Evolutionary conservation across 2,888 invertebrate species (phyloP).

Genomic region (Agrypnus murinus): DNA sequence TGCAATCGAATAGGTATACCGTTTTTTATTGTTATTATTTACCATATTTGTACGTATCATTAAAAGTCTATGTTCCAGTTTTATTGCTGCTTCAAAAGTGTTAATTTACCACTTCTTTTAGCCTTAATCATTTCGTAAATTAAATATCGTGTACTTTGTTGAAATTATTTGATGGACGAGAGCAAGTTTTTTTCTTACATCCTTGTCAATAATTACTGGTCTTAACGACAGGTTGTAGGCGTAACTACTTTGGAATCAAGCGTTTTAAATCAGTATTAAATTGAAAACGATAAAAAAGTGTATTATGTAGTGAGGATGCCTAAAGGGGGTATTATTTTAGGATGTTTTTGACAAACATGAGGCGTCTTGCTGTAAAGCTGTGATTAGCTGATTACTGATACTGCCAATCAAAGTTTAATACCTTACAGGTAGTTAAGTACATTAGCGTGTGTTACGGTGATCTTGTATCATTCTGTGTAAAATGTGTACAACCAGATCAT

Average conservation of each 20-base stretch:
- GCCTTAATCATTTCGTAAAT: constrained; percentile 32
- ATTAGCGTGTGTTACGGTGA: too few species aligned
- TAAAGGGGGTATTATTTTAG: too few species aligned
- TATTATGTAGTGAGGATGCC: too few species aligned
- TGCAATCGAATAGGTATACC: constrained; percentile 30
- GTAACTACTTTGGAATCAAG: constrained; percentile 18
- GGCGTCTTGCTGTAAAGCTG: too few species aligned
- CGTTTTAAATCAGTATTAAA: constrained; percentile 19
- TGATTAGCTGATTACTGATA: too few species aligned
- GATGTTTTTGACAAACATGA: too few species aligned
- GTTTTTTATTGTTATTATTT: constrained; percentile 39
- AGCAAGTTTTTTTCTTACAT: constrained; percentile 20
- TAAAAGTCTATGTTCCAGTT: constrained; percentile 28
- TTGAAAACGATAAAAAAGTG: too few species aligned
- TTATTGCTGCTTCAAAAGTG: constrained; percentile 40
- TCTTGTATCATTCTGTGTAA: too few species aligned
- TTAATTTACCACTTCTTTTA: constrained; percentile 32
- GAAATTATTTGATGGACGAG: constrained; percentile 31
- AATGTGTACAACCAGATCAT: too few species aligned
- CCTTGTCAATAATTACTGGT: neutral
- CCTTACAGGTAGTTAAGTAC: too few species aligned
- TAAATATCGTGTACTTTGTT: neutral
- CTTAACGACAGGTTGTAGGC: constrained; percentile 12
- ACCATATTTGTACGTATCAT: constrained; percentile 35
- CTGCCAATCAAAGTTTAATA: too few species aligned